phyloP scores from a whole-genome alignment of 2,797 vertebrate genomes.

The Phoeniculus purpureus region DNA sequence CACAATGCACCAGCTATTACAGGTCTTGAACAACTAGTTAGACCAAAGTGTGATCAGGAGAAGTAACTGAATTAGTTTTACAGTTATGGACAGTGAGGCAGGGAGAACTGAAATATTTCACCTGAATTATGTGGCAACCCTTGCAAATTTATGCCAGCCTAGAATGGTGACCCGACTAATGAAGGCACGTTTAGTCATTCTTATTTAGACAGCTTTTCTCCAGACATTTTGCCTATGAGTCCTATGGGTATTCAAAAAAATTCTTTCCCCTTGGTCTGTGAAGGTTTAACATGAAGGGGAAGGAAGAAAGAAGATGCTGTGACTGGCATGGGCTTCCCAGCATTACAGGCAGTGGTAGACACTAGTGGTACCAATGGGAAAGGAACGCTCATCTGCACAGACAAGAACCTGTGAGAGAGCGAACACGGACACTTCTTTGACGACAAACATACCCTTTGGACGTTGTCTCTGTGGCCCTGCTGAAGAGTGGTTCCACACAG shows the following conservation, averaged over 20 bases:
- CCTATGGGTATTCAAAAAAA: neutral
- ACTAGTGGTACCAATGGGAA: neutral
- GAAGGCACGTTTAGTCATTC: neutral
- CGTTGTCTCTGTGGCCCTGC: neutral
- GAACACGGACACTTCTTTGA: neutral
- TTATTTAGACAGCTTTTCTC: neutral
- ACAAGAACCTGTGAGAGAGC: neutral
- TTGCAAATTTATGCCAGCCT: neutral
- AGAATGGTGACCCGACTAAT: neutral
- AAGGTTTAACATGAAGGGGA: neutral
- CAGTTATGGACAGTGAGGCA: neutral
- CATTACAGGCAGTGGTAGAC: neutral
- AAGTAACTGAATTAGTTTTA: neutral
- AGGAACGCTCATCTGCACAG: neutral
- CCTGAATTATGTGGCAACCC: neutral
- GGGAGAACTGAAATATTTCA: neutral
- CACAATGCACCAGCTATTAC: neutral
- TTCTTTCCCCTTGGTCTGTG: neutral
- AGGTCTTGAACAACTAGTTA: neutral
- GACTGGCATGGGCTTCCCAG: neutral
- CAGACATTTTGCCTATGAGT: accelerated
- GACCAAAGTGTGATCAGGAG: neutral
- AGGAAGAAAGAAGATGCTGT: neutral
- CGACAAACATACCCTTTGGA: accelerated
- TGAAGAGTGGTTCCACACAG: neutral